Evolutionary conservation across 2,113 vertebrate genomes (phyloP).

Genomic region (Dipodomys merriami): DNA sequence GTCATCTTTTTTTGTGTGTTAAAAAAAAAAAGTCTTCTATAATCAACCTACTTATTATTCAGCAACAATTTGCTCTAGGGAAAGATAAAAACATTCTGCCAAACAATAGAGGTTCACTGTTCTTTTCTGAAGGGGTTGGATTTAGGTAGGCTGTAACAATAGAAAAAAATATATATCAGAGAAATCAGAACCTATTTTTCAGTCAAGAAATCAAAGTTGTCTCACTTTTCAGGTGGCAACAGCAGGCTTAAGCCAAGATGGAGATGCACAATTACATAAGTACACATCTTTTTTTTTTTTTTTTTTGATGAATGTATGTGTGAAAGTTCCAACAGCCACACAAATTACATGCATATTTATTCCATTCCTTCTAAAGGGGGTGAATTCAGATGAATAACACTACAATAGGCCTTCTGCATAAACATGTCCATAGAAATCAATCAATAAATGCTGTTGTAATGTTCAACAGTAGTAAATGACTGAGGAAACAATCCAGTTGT

Average conservation of each 20-base stretch:
- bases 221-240: not conserved
- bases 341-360: not conserved
- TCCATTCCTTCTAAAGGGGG: not conserved
- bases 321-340: not conserved
- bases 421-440: not conserved
- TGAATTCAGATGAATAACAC: not conserved
- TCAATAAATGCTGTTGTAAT: not conserved
- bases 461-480: not conserved
- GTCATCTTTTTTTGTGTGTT: not conserved
- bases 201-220: not conserved
- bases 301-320: accelerated
- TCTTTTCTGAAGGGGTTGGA: not conserved
- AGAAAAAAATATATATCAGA: not conserved
- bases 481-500: not conserved
- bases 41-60: not conserved
- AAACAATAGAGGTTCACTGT: not conserved
- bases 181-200: not conserved
- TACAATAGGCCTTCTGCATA: not conserved
- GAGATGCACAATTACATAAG: not conserved
- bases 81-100: not conserved
- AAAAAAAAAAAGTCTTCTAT: not conserved
- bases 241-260: not conserved
- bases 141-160: not conserved
- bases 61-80: not conserved
- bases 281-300: not conserved